phyloP scores from a whole-genome alignment of 2,888 invertebrate genomes.

The Dichetophora obliterata region DNA sequence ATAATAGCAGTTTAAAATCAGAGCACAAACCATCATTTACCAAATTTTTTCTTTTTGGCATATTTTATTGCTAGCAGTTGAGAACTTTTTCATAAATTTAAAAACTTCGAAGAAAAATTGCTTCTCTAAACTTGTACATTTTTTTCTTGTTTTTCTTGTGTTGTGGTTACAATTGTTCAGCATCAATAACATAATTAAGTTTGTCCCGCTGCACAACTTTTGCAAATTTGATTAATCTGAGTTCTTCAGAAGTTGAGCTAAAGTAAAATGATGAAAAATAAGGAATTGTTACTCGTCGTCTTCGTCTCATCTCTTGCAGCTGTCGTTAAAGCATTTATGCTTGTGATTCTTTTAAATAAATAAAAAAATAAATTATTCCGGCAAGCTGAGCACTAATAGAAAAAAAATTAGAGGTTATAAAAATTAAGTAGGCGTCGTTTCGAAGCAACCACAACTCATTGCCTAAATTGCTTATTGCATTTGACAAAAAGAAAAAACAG shows the following conservation, averaged over 20 bases:
- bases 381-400: not conserved
- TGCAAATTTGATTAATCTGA: conserved; percentile 15
- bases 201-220: not conserved
- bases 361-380: not conserved
- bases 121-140: too few species aligned
- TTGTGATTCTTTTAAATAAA: not conserved
- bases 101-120: not conserved
- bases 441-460: too few species aligned
- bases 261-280: conserved; percentile 25
- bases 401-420: not conserved
- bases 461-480: too few species aligned
- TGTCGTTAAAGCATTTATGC: not conserved
- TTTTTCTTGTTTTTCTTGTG: too few species aligned
- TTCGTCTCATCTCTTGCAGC: not conserved
- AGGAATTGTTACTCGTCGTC: not conserved
- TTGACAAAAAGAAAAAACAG: too few species aligned
- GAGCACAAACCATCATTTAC: too few species aligned
- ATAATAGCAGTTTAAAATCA: too few species aligned
- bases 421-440: not conserved
- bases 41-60: not conserved
- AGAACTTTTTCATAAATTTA: too few species aligned
- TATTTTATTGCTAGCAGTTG: too few species aligned
- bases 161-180: too few species aligned
- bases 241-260: conserved; percentile 22
- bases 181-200: too few species aligned